Evolutionary conservation across 1,140 invertebrate species (phyloP), one percentile per base, ranked within the genome.

Genomic region (Brachionus manjavacas): DNA sequence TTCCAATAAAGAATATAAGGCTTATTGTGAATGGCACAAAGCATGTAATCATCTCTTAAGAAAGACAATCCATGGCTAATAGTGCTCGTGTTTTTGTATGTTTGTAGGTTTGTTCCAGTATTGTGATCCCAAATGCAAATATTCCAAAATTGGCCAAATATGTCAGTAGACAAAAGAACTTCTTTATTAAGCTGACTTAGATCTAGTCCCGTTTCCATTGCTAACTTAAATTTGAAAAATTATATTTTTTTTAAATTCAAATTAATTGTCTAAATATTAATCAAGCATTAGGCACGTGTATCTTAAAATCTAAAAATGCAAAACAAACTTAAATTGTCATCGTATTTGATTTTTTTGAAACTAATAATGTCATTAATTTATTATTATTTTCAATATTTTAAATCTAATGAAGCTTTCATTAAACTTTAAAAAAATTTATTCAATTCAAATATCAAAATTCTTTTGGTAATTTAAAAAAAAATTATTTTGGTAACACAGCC

Each of bases 71-170:
- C 79, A 35, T 81, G 79, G 6, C 35, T 23, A 16, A 64, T 81
- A 12, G 52, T 64, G 39, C 23, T 43, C 1, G 52, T 64, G n/a
- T 64, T 81, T 81, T 81, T 81, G 35, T 43, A 81, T 31, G 35
- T 81, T 25, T 43, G 52, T 64, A 81, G 16, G 41, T 81, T 81
- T 28, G 79, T 68, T 43, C 79, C 79, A 4, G 52, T 81, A 23
- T 60, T 81, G 41, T 81, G 64, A 46, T 81, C 79, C 79, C 79
- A 81, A n/a, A 81, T 68, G 39, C 49, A 81, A 12, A 81, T 43
- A 55, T 81, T 81, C 79, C 79, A 81, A 60, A 81, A 68, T 81
- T 81, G 79, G 43, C 79, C 79, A 68, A 43, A 81, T 12, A 81
- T 81, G 16, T 81, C 79, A 11, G 49, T 35, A 39, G 79, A 81